Evolutionary conservation across 2,113 vertebrate genomes (phyloP).

Genomic region (Osmerus mordax): DNA sequence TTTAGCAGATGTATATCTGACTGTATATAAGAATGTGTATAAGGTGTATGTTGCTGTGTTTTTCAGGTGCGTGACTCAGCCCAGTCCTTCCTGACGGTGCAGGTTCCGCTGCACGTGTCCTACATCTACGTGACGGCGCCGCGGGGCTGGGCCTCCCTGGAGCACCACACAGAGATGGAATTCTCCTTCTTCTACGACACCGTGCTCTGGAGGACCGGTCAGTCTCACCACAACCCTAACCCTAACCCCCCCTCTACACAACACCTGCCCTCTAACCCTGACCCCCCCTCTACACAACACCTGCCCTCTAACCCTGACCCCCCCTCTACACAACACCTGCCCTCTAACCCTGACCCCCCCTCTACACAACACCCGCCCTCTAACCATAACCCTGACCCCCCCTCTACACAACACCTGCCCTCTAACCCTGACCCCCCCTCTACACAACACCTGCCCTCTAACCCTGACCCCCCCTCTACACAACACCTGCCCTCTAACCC

Average conservation of each 20-base stretch:
- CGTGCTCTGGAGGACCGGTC: conserved; percentile 96
- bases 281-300: not conserved
- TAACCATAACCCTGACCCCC: too few species aligned
- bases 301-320: too few species aligned
- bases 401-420: not conserved
- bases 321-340: too few species aligned
- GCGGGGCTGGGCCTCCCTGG: conserved; percentile 93
- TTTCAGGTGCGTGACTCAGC: conserved; percentile 92
- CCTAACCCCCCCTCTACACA: not conserved
- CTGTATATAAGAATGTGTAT: not conserved
- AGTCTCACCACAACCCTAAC: not conserved
- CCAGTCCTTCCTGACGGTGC: conserved; percentile 95
- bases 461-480: not conserved
- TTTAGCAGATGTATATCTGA: not conserved
- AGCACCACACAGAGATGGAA: conserved; percentile 99
- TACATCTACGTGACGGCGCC: conserved; percentile 96
- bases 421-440: not conserved
- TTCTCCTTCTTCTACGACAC: conserved; percentile 99
- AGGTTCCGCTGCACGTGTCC: conserved; percentile 93
- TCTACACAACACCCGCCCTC: too few species aligned
- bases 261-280: too few species aligned
- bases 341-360: too few species aligned
- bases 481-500: too few species aligned
- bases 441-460: not conserved
- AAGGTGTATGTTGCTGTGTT: not conserved